phyloP scores from a whole-genome alignment of 2,888 invertebrate species.

The Autographa gamma region DNA sequence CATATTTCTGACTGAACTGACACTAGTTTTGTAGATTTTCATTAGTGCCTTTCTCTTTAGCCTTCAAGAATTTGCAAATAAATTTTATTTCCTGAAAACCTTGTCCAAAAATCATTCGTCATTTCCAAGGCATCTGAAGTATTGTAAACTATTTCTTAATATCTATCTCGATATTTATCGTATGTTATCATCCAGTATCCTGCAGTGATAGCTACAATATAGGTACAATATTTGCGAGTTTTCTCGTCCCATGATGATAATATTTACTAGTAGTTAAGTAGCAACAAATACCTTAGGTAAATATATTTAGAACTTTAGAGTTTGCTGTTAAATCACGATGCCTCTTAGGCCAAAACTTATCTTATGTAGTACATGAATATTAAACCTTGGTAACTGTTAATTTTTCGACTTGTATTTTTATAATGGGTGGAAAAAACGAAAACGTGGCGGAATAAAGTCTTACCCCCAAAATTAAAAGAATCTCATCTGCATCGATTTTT shows the following conservation, averaged over 20 bases:
- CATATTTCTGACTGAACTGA: too few species aligned
- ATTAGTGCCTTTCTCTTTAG: background rate
- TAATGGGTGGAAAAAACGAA: too few species aligned
- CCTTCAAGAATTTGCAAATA: background rate
- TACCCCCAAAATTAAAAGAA: background rate
- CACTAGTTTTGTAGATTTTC: background rate
- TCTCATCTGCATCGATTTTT: background rate
- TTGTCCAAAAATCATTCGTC: background rate
- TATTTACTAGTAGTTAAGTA: conserved; percentile 3
- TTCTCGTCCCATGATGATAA: background rate
- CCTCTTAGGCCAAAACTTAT: too few species aligned
- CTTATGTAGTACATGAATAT: too few species aligned
- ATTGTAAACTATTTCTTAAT: conserved; percentile 1
- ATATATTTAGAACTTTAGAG: too few species aligned
- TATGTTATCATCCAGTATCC: too few species aligned
- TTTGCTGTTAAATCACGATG: too few species aligned
- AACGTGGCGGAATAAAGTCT: too few species aligned
- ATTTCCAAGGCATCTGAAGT: background rate
- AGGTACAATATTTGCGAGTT: background rate
- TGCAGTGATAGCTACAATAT: background rate
- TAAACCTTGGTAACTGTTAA: too few species aligned
- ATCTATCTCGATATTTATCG: background rate
- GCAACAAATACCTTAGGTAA: background rate
- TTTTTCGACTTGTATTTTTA: too few species aligned
- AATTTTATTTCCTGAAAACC: background rate